A percentile compares a stretch with the other conserved stretches of the same genome.
Evolutionary conservation across 1,140 invertebrate genomes (phyloP).

Genomic region (Drosophila parvula): DNA sequence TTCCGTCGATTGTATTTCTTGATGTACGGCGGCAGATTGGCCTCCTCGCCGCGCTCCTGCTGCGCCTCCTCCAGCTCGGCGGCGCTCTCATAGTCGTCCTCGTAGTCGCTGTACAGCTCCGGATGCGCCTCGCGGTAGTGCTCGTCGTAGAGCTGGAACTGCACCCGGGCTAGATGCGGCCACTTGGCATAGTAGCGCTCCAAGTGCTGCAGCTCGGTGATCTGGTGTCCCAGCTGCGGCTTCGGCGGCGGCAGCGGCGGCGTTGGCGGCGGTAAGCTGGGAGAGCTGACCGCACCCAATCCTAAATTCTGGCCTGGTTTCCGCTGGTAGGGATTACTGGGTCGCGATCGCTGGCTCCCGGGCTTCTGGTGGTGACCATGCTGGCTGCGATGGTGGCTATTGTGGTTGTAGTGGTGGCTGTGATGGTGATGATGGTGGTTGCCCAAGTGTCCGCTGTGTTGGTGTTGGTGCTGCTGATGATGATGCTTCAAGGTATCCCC

Average conservation of each 20-base stretch:
- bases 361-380: constrained; percentile 38
- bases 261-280: constrained; percentile 19
- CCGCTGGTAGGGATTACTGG: constrained; percentile 54
- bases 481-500: constrained; percentile 25
- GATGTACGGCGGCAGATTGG: constrained; percentile 78
- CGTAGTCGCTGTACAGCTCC: constrained; percentile 66
- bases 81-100: constrained; percentile 75
- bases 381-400: constrained; percentile 32
- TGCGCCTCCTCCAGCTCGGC: constrained; percentile 71
- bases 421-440: constrained; percentile 29
- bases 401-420: constrained; percentile 19
- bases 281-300: background rate
- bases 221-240: constrained; percentile 68
- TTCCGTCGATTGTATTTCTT: constrained; percentile 79
- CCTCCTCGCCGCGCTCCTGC: constrained; percentile 66
- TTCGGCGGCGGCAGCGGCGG: constrained; percentile 60
- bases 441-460: constrained; percentile 22
- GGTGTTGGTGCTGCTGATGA: constrained; percentile 28
- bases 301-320: constrained; percentile 15
- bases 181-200: constrained; percentile 80
- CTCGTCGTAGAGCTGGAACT: constrained; percentile 77
- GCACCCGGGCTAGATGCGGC: constrained; percentile 76
- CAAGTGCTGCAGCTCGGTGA: constrained; percentile 75
- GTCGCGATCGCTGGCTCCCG: constrained; percentile 2
- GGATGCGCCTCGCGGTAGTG: constrained; percentile 69